These are phyloP conservation scores for Corvus hawaiiensis DNA, from an alignment of 2,113 vertebrate species.

Conservation along the genomic window DNA sequence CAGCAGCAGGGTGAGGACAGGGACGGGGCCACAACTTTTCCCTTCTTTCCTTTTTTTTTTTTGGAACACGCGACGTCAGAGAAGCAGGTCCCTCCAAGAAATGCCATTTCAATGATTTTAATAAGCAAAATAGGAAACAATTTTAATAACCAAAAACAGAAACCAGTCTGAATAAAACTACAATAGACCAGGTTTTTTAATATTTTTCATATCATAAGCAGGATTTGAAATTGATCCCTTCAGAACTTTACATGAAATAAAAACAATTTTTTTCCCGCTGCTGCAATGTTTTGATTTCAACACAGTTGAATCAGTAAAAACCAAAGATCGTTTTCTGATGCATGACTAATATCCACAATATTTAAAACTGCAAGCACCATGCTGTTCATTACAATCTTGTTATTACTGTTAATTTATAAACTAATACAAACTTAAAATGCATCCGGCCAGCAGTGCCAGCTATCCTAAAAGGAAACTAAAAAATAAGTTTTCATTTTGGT, in stretches of 20 bases:
- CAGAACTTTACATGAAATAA: conserved; percentile 95
- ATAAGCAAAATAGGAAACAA: conserved; percentile 99
- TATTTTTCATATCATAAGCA: conserved; percentile 97
- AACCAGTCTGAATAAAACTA: conserved; percentile 99
- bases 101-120: conserved; percentile 98
- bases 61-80: conserved; percentile 30
- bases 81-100: conserved; percentile 74
- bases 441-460: conserved; percentile 99
- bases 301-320: conserved; percentile 99
- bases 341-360: conserved; percentile 94
- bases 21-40: neutral
- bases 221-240: conserved; percentile 98
- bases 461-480: conserved; percentile 90
- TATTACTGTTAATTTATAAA: conserved; percentile 98
- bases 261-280: conserved; percentile 89
- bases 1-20: neutral
- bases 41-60: neutral
- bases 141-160: conserved; percentile 99
- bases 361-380: conserved; percentile 99
- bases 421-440: conserved; percentile 94
- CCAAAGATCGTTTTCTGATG: conserved; percentile 91
- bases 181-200: conserved; percentile 97
- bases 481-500: conserved; percentile 92
- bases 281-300: conserved; percentile 97
- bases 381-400: conserved; percentile 96